Base-by-base conservation (phyloP, 2,797 vertebrate genomes). In the Cyclura pinguis region DNA sequence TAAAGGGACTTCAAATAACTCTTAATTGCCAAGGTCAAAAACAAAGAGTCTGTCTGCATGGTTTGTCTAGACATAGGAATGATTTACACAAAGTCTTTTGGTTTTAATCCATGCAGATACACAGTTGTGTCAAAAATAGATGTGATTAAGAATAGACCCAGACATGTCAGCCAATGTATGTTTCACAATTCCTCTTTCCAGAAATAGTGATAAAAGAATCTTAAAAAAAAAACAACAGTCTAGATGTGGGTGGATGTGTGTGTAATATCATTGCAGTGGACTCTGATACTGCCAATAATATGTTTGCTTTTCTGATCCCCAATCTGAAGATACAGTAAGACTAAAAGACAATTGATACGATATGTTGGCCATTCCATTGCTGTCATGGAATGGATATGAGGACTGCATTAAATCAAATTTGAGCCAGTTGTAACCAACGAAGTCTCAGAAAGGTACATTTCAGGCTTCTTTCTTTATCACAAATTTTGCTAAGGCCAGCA, bases 21-120 rank as follows among this genome's bases (percentile, higher is more conserved):
- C 91, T 89, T 81, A 90, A 90, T 91, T 92, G 84, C n/a, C 14
- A 84, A 92, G 86, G 67, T 55, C 22, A 92, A 93, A 94, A 94
- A 82, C 1, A 59, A 42, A 69, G 0, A 16, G 1, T 64, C 92
- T 59, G 74, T 85, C 67, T 91, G 81, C 76, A 72, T 90, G 29
- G 13, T 89, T 94, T 93, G 47, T n/a, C 67, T 92, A 87, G 67
- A 12, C 83, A 83, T 42, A 88, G 76, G 47, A 77, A 9, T 80
- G 3, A 89, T 94, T 94, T 93, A 80, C 52, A 12, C 14, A 84
- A n/a, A 20, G 55, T 32, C 18, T 77, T 76, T 76, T 76, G 20
- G 38, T 42, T 91, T 92, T 78, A 92, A 92, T 91, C 13, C 1
- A 7, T 10, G 47, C 85, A 84, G 12, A 69, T 20, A 78, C 88